These are phyloP conservation scores for Dendrolimus houi DNA, from an alignment of 2,888 invertebrate species.

Conservation along the genomic window DNA sequence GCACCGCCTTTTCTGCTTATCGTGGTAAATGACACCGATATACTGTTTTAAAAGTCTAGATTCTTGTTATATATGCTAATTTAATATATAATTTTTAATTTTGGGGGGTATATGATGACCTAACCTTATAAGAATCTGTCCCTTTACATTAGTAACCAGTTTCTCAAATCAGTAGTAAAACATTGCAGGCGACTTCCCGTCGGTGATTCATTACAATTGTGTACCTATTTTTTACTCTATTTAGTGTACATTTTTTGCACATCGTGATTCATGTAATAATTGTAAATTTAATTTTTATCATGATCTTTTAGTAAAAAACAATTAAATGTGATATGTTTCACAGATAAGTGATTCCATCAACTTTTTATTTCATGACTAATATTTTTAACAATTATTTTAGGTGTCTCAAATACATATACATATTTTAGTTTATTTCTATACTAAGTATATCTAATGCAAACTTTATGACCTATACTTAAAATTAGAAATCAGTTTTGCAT, in stretches of 20 bases:
- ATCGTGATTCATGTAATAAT: too few relatives aligned
- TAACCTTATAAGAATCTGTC: constrained; percentile 26
- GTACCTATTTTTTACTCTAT: neutral
- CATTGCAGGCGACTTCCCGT: constrained; percentile 30
- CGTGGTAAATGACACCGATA: constrained; percentile 28
- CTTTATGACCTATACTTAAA: too few relatives aligned
- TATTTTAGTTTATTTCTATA: too few relatives aligned
- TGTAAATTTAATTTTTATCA: too few relatives aligned
- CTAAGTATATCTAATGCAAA: too few relatives aligned
- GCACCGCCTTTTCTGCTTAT: constrained; percentile 54
- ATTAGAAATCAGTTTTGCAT: too few relatives aligned
- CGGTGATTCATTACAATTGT: constrained; percentile 37
- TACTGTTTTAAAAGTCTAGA: constrained; percentile 11
- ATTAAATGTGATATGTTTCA: too few relatives aligned
- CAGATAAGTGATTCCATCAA: too few relatives aligned
- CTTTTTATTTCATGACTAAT: too few relatives aligned
- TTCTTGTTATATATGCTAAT: constrained; percentile 3
- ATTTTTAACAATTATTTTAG: too few relatives aligned
- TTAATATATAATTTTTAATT: neutral
- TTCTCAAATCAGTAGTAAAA: constrained; percentile 17
- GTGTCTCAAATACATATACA: too few relatives aligned
- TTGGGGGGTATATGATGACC: constrained; percentile 13
- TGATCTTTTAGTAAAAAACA: too few relatives aligned
- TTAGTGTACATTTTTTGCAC: neutral
- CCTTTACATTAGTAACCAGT: constrained; percentile 27